These are phyloP conservation scores for Pseudois nayaur DNA, from an alignment of 2,113 vertebrate genomes.

Conservation along the genomic window DNA sequence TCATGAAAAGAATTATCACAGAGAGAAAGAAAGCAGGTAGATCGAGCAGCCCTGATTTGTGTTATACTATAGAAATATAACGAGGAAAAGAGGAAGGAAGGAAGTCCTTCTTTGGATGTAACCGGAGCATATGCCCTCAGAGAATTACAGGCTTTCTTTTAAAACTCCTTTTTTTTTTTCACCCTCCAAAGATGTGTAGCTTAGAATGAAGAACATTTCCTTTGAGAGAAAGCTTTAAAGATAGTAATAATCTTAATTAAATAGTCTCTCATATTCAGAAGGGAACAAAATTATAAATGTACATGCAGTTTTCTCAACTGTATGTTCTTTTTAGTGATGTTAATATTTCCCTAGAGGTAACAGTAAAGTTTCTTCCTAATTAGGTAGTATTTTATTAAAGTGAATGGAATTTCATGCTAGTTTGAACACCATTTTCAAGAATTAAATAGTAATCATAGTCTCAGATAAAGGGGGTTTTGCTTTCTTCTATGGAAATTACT, in stretches of 20 bases:
- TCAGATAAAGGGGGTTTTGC: constrained; percentile 40
- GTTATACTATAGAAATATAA: background rate
- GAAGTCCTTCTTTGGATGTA: background rate
- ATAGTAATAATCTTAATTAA: constrained; percentile 68
- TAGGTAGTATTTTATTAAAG: constrained; percentile 72
- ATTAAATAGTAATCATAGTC: constrained; percentile 58
- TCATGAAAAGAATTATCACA: background rate
- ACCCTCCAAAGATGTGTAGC: background rate
- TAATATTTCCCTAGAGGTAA: constrained; percentile 60
- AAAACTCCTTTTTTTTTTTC: background rate
- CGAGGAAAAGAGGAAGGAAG: background rate
- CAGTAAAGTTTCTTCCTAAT: constrained; percentile 57
- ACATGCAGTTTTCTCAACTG: constrained; percentile 33
- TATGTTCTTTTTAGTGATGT: constrained; percentile 49
- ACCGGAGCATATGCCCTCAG: background rate
- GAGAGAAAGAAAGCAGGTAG: background rate
- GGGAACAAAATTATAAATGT: constrained; percentile 60
- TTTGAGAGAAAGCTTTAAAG: constrained; percentile 66
- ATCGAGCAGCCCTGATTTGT: background rate
- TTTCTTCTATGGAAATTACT: constrained; percentile 24
- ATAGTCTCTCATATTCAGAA: constrained; percentile 58
- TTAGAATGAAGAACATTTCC: constrained; percentile 62
- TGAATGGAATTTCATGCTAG: constrained; percentile 52
- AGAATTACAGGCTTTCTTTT: constrained; percentile 40
- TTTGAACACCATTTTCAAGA: constrained; percentile 64